Percentiles rank a stretch among this genome's conserved stretches.
Conservation (phyloP, 1,140 invertebrate genomes). For the Listronotus oregonensis region DNA sequence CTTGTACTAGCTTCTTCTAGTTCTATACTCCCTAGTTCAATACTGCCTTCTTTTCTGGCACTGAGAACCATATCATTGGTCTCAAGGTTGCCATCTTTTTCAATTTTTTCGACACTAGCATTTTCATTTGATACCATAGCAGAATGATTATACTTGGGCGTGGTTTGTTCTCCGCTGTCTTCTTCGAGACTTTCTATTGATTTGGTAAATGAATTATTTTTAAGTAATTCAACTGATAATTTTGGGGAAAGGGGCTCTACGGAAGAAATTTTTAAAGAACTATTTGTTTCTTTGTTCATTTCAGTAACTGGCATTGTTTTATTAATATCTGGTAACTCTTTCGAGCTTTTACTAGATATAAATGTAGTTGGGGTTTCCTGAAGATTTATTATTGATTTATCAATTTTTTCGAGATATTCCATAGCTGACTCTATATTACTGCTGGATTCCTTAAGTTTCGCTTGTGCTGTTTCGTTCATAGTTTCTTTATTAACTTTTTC, state of each 20-base stretch:
- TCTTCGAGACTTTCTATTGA: constrained; percentile 49
- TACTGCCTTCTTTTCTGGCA: constrained; percentile 6
- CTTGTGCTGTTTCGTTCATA: no score
- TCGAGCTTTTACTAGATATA: no score
- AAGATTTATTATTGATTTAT: no score
- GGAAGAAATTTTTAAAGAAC: no score
- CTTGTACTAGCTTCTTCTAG: constrained; percentile 3
- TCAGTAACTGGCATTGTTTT: no score
- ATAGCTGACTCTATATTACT: no score
- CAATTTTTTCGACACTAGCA: constrained; percentile 43
- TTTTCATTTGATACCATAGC: constrained; percentile 43
- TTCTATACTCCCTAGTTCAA: constrained; percentile 28
- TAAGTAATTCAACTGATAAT: not conserved
- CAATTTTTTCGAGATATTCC: no score
- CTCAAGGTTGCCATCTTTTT: constrained; percentile 22
- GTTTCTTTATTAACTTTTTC: constrained; percentile 2
- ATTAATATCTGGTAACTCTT: no score
- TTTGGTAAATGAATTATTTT: constrained; percentile 1
- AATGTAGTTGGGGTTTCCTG: no score
- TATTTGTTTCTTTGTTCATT: no score
- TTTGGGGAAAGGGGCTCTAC: not conserved
- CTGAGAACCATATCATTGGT: constrained; percentile 33
- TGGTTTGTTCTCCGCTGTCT: constrained; percentile 49
- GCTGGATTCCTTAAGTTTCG: no score
- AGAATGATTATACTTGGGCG: constrained; percentile 35